Percentiles rank a stretch among this genome's conserved stretches.
Evolutionary conservation across 2,113 vertebrate species (phyloP).

Genomic region (Rhabdornis inornatus): DNA sequence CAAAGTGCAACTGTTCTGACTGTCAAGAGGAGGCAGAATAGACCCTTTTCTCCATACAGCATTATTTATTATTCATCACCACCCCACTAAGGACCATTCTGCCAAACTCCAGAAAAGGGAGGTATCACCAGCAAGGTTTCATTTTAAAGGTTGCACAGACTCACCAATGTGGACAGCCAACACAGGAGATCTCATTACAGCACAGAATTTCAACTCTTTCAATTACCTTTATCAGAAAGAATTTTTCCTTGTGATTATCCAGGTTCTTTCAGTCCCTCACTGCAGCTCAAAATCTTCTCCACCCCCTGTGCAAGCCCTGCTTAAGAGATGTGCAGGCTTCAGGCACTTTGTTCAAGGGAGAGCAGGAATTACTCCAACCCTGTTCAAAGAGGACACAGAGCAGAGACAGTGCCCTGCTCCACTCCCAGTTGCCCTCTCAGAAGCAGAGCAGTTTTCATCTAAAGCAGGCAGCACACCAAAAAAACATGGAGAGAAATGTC

Average conservation of each 20-base stretch:
- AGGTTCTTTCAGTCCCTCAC: neutral
- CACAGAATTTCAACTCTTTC: neutral
- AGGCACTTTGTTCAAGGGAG: neutral
- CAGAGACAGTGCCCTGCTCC: neutral
- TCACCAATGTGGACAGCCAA: neutral
- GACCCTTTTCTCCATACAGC: neutral
- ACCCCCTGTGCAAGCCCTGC: neutral
- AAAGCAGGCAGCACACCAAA: neutral
- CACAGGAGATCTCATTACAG: neutral
- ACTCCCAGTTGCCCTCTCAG: neutral
- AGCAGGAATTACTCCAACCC: neutral
- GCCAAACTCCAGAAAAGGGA: neutral
- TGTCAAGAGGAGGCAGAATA: neutral
- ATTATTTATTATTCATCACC: slow-evolving; percentile 7
- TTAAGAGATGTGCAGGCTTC: neutral
- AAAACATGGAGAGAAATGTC: fast-evolving
- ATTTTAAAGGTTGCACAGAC: neutral
- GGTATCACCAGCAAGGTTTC: neutral
- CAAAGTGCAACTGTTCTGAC: neutral
- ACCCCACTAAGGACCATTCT: neutral
- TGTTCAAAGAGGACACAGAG: slow-evolving; percentile 38
- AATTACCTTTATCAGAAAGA: slow-evolving; percentile 39
- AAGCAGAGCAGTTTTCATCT: neutral
- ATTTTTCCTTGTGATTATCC: slow-evolving; percentile 42
- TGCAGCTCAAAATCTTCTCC: neutral